Base-by-base conservation (phyloP, 2,888 invertebrate genomes). In the Elgonia sp. region DNA sequence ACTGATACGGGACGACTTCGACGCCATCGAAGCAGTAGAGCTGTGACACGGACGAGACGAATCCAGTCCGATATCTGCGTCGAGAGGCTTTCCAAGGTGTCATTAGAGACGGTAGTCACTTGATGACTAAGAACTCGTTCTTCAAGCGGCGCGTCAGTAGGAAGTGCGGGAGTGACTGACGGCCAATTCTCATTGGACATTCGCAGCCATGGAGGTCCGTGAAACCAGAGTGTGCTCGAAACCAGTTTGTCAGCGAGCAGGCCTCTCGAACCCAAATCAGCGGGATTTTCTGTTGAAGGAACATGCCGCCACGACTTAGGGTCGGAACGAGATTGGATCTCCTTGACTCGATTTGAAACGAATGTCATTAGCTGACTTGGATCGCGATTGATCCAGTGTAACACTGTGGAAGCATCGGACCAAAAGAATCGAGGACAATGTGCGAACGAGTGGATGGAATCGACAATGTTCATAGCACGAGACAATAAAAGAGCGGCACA, bases 401-500 rank as follows among this genome's bases (percentile, higher is more conserved):
- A 8, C 10, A 60, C 69, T 16, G 29, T 69, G 69, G 69, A n/a
- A 21, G 46, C 29, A 14, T 62, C 62, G 7, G 62, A 37, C 62
- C 62, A 62, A 29, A 7, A 50, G 6, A 70, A 8, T 0, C 18
- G 7, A 10, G n/a, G 29, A 29, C 5, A 29, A 29, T 29, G 29
- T 1, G 29, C 29, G 29, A 29, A 29, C 29, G 29, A 29, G 29
- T 29, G 29, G 29, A 29, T 29, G 29, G 29, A 29, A 29, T 29
- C 29, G 5, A 29, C 29, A 29, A 29, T 29, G 29, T 29, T 29
- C 9, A 46, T n/a, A n/a, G 37, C 8, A 16, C 53, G 29, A 53
- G 70, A 29, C 29, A 70, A 37, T 37, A 70, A 37, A 5, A 70
- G 9, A 21, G 70, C 70, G 5, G 50, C 53, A 53, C 70, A 50